Evolutionary conservation across 37 sponge, comb jelly and placozoan species (phyloP).

Genomic region (Sycon ciliatum): DNA sequence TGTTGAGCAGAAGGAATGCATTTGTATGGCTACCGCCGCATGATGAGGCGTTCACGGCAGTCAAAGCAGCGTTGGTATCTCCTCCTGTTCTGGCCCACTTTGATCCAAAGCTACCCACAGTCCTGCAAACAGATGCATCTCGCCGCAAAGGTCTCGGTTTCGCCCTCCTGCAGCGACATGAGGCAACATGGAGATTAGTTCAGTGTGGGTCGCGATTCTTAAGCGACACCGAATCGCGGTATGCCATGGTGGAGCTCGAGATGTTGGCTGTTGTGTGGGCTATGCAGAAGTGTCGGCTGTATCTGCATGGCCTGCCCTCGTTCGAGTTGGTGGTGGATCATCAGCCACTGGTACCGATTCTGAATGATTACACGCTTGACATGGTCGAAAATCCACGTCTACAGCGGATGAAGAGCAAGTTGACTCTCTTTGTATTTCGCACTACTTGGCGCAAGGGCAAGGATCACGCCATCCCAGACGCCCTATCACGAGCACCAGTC

Average conservation of each 20-base stretch:
- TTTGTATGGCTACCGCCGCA: too few relatives aligned
- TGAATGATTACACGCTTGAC: too few relatives aligned
- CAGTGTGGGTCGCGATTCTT: constrained; percentile 36
- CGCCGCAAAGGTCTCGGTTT: too few relatives aligned
- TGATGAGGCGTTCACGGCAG: too few relatives aligned
- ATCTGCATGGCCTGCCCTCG: constrained; percentile 19
- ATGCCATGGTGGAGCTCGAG: constrained; percentile 39
- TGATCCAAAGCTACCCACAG: constrained; percentile 25
- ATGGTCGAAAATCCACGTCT: constrained; percentile 42
- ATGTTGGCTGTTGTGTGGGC: constrained; percentile 36
- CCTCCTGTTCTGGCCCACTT: constrained; percentile 33
- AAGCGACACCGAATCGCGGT: constrained; percentile 24
- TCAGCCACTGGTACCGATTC: constrained; percentile 32
- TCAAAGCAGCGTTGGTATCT: too few relatives aligned
- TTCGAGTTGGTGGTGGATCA: constrained; percentile 35
- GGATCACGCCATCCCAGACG: too few relatives aligned
- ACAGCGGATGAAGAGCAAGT: constrained; percentile 19
- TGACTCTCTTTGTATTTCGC: too few relatives aligned
- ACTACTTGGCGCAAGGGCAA: too few relatives aligned
- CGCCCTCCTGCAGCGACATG: constrained; percentile 2
- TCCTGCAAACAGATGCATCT: constrained; percentile 42
- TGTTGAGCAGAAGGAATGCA: too few relatives aligned
- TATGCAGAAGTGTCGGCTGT: constrained; percentile 21
- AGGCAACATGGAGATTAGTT: constrained; percentile 6
- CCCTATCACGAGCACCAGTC: too few relatives aligned